Base-by-base conservation (phyloP, 23 tunicate species). In the Ascidia mentula region DNA sequence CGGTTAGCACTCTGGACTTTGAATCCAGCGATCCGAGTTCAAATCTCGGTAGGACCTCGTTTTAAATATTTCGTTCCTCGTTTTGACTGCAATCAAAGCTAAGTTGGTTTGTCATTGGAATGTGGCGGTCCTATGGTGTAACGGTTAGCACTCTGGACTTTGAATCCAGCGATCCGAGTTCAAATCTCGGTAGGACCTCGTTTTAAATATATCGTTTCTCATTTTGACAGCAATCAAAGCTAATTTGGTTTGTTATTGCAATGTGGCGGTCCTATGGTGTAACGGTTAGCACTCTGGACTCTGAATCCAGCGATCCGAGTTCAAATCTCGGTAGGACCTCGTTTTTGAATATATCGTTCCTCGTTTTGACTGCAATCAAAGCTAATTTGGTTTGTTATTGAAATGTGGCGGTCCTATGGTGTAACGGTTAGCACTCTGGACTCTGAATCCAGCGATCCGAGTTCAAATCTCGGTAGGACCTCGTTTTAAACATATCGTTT, bases 401-500 rank as follows among this genome's bases (percentile, higher is more conserved):
- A 12, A 42, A 42, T 15, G 15, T 42, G 53, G 12, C 53, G 53
- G 53, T 15, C 15, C 53, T 42, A 42, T 42, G 53, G 53, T 42
- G n/a, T n/a, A n/a, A n/a, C n/a, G 53, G 53, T 42, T 42, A 42
- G 53, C 53, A 42, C 53, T 42, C 53, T 42, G 53, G 53, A 42
- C 53, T 42, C 12, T 9, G 53, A 42, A 42, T 42, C 15, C 53
- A 42, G 53, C 53, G 53, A 42, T 42, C 53, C 53, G 15, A 42
- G 12, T 9, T 42, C 15, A 42, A 42, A 42, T n/a, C n/a, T n/a
- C n/a, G n/a, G n/a, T n/a, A n/a, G n/a, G n/a, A n/a, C n/a, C n/a
- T n/a, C n/a, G n/a, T n/a, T n/a, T n/a, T n/a, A n/a, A n/a, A n/a
- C n/a, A n/a, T n/a, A n/a, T 42, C 15, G 53, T 42, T 42, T 42